Percentiles rank a stretch among this genome's conserved stretches.
Evolutionary conservation across 2,113 vertebrate genomes (phyloP).

Genomic region (Loxodonta africana): DNA sequence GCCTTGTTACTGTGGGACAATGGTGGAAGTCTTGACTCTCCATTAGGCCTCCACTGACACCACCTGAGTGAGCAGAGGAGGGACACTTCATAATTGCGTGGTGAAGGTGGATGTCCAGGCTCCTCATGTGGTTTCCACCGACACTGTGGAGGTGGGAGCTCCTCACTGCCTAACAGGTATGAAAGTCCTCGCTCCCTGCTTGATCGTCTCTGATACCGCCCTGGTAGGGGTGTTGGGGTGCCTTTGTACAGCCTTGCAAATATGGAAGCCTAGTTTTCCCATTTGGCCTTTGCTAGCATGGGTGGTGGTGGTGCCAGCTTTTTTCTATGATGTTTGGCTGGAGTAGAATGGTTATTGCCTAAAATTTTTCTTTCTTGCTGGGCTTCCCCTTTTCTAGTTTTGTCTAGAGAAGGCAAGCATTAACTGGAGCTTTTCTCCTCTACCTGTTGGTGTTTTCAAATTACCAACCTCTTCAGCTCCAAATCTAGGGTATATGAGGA

Average conservation of each 20-base stretch:
- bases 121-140: background rate
- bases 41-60: background rate
- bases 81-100: background rate
- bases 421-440: background rate
- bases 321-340: background rate
- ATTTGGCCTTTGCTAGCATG: background rate
- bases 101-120: background rate
- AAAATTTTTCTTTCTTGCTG: background rate
- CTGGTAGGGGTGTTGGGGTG: background rate
- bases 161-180: background rate
- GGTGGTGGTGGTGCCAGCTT: background rate
- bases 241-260: background rate
- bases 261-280: background rate
- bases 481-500: background rate
- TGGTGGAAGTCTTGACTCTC: background rate
- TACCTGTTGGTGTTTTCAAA: conserved; percentile 35
- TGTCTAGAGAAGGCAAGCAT: background rate
- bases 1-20: background rate
- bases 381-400: background rate
- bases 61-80: background rate
- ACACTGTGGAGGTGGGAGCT: background rate
- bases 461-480: background rate
- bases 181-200: background rate
- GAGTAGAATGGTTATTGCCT: background rate
- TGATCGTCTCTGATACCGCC: background rate